Percentiles rank a stretch among this genome's conserved stretches.
Conservation (phyloP, 1,140 invertebrate genomes). For the Thaumatotibia leucotreta region DNA sequence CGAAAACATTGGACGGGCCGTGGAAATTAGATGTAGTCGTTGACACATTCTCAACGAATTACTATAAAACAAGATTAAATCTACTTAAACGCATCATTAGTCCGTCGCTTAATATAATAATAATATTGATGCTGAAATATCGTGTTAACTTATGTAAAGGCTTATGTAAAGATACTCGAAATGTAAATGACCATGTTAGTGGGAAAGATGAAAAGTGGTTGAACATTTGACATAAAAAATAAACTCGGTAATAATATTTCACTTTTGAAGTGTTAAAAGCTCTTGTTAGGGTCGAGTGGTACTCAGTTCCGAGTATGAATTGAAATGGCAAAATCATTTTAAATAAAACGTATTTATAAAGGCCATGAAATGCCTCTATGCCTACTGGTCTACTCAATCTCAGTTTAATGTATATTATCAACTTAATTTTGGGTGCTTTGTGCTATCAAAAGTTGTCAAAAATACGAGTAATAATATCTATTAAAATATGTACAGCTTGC, state of each 20-base stretch:
- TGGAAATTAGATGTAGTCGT: too few species aligned
- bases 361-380: slow-evolving; percentile 33
- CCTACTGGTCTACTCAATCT: slow-evolving; percentile 36
- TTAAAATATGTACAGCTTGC: not conserved
- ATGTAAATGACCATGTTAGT: too few species aligned
- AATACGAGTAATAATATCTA: slow-evolving; percentile 15
- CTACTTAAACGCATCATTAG: too few species aligned
- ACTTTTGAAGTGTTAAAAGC: not conserved
- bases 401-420: slow-evolving; percentile 46
- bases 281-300: slow-evolving; percentile 1
- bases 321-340: slow-evolving; percentile 29
- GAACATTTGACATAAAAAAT: too few species aligned
- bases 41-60: too few species aligned
- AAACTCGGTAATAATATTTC: not conserved
- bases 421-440: slow-evolving; percentile 29
- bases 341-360: slow-evolving; percentile 43
- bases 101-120: too few species aligned
- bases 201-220: too few species aligned
- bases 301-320: slow-evolving; percentile 10
- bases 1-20: too few species aligned
- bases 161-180: too few species aligned
- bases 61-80: too few species aligned
- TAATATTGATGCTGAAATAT: too few species aligned
- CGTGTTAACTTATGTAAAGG: too few species aligned
- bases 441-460: slow-evolving; percentile 28